Base-by-base conservation (phyloP, 1,140 invertebrate species). In the Tachypleus tridentatus region DNA sequence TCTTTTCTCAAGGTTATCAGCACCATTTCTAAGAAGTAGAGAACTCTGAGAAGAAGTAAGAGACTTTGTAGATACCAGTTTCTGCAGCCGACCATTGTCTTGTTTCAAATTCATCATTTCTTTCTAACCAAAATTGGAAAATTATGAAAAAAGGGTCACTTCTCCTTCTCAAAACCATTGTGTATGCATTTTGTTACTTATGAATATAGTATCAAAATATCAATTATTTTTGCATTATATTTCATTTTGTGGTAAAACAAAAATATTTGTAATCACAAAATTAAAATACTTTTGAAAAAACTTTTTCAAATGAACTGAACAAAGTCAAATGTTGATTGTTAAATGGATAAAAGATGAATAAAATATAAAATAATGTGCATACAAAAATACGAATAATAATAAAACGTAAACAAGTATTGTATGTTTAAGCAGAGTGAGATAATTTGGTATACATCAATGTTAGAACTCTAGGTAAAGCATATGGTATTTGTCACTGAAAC, bases 41-140 rank as follows among this genome's bases (percentile, higher is more conserved):
- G 87, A 90, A 64, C 82, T 87, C 69, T 88, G 86, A 5, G 87
- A 89, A 3, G 88, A 89, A 3, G 87, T 86, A 53, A 90, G 74
- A 0, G 87, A 90, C 72, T 90, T 86, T 48, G 85, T 87, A 4
- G 86, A 87, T 3, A 95, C 88, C 69, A 93, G 78, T 69, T 89
- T 83, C 72, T 97, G 92, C 0, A 98, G 81, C 51, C 94, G 82
- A 73, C 97, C 93, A 76, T 98, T 98, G 75, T 98, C 97, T 73
- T 97, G 92, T 75, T 97, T 97, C 70, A 98, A 78, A 71, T 88
- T 92, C 70, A 92, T 79, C 92, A 97, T 97, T 79, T 98, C 94
- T 75, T 88, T 90, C 89, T 93, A 77, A 52, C 82, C 80, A 71
- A 70, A 70, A 75, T 69, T 71, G 70, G 56, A 70, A 63, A 64